Percentiles rank a stretch among this genome's conserved stretches.
These are phyloP conservation scores for Myrmecobius fasciatus DNA, from an alignment of 2,113 vertebrate species.

Conservation along the genomic window DNA sequence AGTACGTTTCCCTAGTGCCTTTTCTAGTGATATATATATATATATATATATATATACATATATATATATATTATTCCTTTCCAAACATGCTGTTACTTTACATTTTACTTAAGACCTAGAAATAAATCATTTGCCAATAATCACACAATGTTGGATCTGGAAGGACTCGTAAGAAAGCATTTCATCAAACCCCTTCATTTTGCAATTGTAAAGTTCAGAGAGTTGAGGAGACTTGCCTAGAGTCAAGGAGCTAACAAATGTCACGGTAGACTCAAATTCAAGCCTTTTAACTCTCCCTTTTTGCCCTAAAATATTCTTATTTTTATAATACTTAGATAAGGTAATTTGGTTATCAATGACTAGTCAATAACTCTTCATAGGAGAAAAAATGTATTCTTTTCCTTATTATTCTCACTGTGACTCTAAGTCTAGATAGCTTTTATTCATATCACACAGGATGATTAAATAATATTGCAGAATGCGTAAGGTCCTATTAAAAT, in stretches of 20 bases:
- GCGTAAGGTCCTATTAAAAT: background rate
- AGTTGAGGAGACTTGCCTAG: background rate
- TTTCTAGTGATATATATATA: background rate
- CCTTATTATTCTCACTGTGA: background rate
- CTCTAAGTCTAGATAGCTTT: background rate
- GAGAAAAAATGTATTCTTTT: background rate
- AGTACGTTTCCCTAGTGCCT: background rate
- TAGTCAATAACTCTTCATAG: background rate
- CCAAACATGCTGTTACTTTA: background rate
- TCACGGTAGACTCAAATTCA: background rate
- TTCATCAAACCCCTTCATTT: background rate
- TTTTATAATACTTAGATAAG: background rate
- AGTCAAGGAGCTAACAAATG: background rate
- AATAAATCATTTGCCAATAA: background rate
- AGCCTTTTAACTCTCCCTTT: background rate
- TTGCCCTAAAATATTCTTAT: background rate
- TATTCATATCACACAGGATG: background rate
- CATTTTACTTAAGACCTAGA: background rate
- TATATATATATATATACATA: no score
- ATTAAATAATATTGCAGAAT: background rate
- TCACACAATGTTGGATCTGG: background rate
- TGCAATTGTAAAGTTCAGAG: background rate
- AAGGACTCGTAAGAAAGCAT: background rate
- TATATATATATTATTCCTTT: no score
- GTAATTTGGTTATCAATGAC: background rate